Evolutionary conservation across 2,113 vertebrate species (phyloP).

Genomic region (Ctenomys sociabilis): DNA sequence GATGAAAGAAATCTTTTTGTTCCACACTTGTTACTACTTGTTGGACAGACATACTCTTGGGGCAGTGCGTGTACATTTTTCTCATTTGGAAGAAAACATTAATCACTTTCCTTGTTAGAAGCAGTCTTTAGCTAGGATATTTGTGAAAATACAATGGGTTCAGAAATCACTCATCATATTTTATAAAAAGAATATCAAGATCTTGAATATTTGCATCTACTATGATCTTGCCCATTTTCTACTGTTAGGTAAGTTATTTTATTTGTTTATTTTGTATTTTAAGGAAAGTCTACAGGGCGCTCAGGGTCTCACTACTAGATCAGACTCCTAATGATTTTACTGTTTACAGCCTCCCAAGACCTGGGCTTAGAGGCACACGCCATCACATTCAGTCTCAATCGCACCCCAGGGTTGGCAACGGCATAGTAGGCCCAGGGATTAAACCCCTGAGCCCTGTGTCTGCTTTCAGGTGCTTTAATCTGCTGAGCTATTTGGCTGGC

Average conservation of each 20-base stretch:
- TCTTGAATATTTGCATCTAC: constrained; percentile 42
- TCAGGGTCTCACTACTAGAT: too few relatives aligned
- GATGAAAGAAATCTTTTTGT: constrained; percentile 62
- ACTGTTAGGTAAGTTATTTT: constrained; percentile 39
- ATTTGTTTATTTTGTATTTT: too few relatives aligned
- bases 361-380: too few relatives aligned
- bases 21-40: constrained; percentile 47
- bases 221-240: constrained; percentile 6
- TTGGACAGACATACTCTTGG: background rate
- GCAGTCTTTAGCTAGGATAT: background rate
- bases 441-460: too few relatives aligned
- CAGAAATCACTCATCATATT: constrained; percentile 55
- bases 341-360: too few relatives aligned
- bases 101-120: background rate
- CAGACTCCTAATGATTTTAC: too few relatives aligned
- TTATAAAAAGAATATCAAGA: constrained; percentile 68
- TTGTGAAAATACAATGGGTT: background rate
- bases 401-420: too few relatives aligned
- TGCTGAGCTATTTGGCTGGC: too few relatives aligned
- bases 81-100: constrained; percentile 57
- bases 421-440: too few relatives aligned
- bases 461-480: too few relatives aligned
- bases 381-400: too few relatives aligned
- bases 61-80: background rate
- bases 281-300: too few relatives aligned